Percentiles rank a stretch among this genome's conserved stretches.
phyloP scores from a whole-genome alignment of 1,140 invertebrate species.

The Aphelenchoides fujianensis region DNA sequence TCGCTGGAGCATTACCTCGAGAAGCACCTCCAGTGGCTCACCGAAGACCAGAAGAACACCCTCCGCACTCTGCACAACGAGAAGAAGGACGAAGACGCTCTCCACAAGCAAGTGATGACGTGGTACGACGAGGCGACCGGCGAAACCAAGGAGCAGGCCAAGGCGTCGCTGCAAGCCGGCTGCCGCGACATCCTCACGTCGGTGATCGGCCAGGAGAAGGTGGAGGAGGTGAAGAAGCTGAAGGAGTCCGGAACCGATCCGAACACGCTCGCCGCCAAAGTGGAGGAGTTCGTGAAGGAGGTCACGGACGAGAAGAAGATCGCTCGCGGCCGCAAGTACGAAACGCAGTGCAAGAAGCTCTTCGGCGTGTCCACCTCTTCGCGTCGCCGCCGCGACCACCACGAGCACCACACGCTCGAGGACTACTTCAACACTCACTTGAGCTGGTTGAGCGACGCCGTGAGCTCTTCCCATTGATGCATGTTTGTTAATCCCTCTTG shows the following conservation, averaged over 20 bases:
- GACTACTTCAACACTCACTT: slow-evolving; percentile 44
- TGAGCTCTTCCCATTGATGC: neutral
- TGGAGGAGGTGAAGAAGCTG: slow-evolving; percentile 42
- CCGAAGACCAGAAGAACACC: neutral
- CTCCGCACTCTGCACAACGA: neutral
- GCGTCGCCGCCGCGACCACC: slow-evolving; percentile 10
- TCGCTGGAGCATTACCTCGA: slow-evolving; percentile 43
- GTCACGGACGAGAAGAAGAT: slow-evolving; percentile 37
- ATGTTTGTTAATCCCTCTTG: no score
- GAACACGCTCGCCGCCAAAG: slow-evolving; percentile 27
- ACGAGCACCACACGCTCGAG: slow-evolving; percentile 30
- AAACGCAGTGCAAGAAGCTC: slow-evolving; percentile 25
- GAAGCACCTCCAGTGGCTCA: slow-evolving; percentile 45
- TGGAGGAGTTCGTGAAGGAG: slow-evolving; percentile 24
- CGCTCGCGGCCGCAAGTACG: slow-evolving; percentile 20
- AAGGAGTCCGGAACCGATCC: slow-evolving; percentile 33
- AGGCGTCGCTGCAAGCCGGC: slow-evolving; percentile 31
- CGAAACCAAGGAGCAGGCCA: slow-evolving; percentile 27
- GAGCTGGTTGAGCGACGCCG: slow-evolving; percentile 42
- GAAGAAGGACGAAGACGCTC: neutral
- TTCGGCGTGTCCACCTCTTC: neutral
- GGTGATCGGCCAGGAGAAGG: slow-evolving; percentile 43
- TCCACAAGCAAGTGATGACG: slow-evolving; percentile 14
- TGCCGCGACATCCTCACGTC: slow-evolving; percentile 35
- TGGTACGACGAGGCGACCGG: slow-evolving; percentile 30